Evolutionary conservation across 1,140 invertebrate species (phyloP).

Genomic region (Spodoptera litura): DNA sequence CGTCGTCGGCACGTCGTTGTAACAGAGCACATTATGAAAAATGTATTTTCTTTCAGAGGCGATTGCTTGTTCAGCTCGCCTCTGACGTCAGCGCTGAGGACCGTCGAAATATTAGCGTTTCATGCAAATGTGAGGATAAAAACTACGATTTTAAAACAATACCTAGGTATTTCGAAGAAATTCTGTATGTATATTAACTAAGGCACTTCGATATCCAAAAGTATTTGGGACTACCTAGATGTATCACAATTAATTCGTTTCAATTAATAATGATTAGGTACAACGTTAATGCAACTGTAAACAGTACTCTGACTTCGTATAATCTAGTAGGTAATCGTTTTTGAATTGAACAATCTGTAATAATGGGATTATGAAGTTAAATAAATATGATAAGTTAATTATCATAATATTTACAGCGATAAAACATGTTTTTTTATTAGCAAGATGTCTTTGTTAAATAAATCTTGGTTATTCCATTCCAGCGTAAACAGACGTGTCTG

Average conservation of each 20-base stretch:
- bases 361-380: neutral
- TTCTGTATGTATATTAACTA: neutral
- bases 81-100: constrained; percentile 63
- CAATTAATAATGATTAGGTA: constrained; percentile 3
- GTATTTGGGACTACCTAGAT: neutral
- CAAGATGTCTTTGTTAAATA: constrained; percentile 16
- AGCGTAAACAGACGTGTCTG: neutral
- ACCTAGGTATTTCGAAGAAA: neutral
- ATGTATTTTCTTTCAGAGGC: constrained; percentile 69
- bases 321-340: neutral
- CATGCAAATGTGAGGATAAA: constrained; percentile 26
- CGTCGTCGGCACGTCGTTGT: constrained; percentile 30
- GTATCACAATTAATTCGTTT: constrained; percentile 16
- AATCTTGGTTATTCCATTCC: neutral
- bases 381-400: constrained; percentile 9
- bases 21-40: constrained; percentile 65
- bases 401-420: neutral
- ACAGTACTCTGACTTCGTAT: neutral
- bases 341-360: neutral
- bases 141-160: neutral
- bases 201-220: neutral
- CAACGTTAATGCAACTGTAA: neutral
- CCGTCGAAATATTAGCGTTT: constrained; percentile 52
- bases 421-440: constrained; percentile 8
- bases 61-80: constrained; percentile 49